These are phyloP conservation scores for Caerostris extrusa DNA, from an alignment of 1,140 invertebrate species.

Conservation along the genomic window DNA sequence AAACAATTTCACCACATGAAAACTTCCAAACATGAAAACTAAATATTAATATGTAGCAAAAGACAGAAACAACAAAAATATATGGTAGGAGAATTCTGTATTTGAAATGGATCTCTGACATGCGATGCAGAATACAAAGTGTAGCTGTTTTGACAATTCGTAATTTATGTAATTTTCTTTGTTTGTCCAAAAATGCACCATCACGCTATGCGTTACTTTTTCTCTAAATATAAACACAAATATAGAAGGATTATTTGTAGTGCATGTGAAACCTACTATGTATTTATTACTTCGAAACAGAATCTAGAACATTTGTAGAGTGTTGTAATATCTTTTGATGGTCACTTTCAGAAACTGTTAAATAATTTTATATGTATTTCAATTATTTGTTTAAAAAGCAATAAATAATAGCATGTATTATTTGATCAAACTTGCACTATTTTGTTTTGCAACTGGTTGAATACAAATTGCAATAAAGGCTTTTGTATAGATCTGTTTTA, in stretches of 20 bases:
- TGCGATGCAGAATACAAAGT: background rate
- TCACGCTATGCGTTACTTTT: background rate
- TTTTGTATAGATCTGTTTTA: too few relatives aligned
- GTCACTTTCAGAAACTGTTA: too few relatives aligned
- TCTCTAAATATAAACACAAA: background rate
- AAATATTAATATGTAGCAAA: background rate
- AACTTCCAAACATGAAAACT: too few relatives aligned
- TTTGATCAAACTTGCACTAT: too few relatives aligned
- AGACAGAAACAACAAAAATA: background rate
- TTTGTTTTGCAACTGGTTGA: too few relatives aligned
- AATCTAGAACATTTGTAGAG: too few relatives aligned
- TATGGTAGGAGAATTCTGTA: background rate
- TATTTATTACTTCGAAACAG: background rate
- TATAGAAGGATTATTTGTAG: background rate
- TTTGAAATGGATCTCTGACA: background rate
- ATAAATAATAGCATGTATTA: too few relatives aligned
- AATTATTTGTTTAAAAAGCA: too few relatives aligned
- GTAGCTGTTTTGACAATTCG: background rate
- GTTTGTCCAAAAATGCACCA: background rate
- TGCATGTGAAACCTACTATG: background rate
- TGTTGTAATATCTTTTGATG: too few relatives aligned
- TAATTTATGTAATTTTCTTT: conserved; percentile 8
- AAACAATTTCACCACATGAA: too few relatives aligned
- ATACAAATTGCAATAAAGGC: too few relatives aligned
- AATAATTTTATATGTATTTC: too few relatives aligned